Base-by-base conservation (phyloP, 2,888 invertebrate species). In the Tridacna crocea region DNA sequence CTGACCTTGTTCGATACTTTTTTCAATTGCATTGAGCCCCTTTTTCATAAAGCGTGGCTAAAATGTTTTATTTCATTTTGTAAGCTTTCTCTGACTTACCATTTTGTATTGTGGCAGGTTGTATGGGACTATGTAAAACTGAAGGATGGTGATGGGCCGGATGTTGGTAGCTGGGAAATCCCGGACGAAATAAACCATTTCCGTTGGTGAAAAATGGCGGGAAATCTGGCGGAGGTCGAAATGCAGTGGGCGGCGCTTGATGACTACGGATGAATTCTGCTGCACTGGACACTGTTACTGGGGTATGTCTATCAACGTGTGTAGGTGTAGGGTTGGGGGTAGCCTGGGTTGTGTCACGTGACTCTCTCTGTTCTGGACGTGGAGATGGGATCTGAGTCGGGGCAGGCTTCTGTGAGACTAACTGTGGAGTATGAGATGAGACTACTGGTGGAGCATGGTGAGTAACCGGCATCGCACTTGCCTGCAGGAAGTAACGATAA, bases 141-240 rank as follows among this genome's bases (percentile, higher is more conserved):
- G 92, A 87, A 26, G 92, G 92, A 84, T 92, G 90, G 79, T 92
- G 92, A 83, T 92, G 92, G 10, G 93, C 93, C 46, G 93, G 93
- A 79, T 91, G 92, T 80, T 92, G 92, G 83, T 92, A 92, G 61
- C 89, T 88, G 19, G 91, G 84, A 77, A 93, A 92, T 36, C 92
- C 92, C 22, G 94, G 93, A 66, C 94, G 91, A 86, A 94, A 94
- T 77, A 94, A 85, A n/a, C 93, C 93, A 26, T 70, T 70, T 55
- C 73, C 73, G 80, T 93, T 94, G 60, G 93, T 87, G 85, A 94
- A 94, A 88, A 93, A 93, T 26, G 93, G 92, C 79, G 93, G 91
- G 85, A 93, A 92, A 70, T 93, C 93, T 68, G 92, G 93, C 15
- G 93, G 91, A 46, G 92, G 92, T 83, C 92, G 85, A 82, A 93